Base-by-base conservation (phyloP, 2,888 invertebrate species). In the Diaperis boleti region DNA sequence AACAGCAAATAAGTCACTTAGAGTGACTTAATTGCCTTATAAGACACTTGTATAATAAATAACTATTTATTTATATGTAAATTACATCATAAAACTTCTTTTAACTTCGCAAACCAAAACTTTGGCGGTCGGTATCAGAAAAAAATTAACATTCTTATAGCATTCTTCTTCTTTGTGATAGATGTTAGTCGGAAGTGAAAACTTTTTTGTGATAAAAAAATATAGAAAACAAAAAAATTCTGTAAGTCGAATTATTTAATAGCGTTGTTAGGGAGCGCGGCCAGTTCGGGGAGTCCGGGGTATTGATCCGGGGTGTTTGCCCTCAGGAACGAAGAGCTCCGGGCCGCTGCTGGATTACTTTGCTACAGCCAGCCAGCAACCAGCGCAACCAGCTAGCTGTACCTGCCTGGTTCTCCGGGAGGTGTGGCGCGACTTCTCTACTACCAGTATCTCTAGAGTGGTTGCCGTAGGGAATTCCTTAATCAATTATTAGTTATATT, bases 251-350 rank as follows among this genome's bases (percentile, higher is more conserved):
- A 57, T 42, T 50, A 50, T 64, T 64, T 64, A 64, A 50, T 60
- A 54, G 60, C 64, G 64, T 64, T 60, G 64, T 64, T 64, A 64
- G 64, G 64, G 56, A 62, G 50, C 35, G 47, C 60, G 64, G 56
- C 56, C 56, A 45, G 59, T 56, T 59, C 47, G 54, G 61, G 54
- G 55, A 55, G 55, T 64, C 64, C 55, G 55, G 64, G 64, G 64
- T 64, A 64, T 64, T 64, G 64, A 64, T 64, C 64, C 60, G 26
- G 49, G 49, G 49, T 64, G 64, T 45, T 45, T 56, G 64, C 60
- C 64, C 60, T 64, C 64, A 64, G 64, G 64, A 64, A 56, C 60
- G 64, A 64, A 64, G 64, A 64, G 64, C 64, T 64, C 64, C 64
- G 64, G 64, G 64, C 59, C 64, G 64, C 64, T 50, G 59, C 60